A percentile compares a stretch with the other conserved stretches of the same genome.
These are phyloP conservation scores for Apaloderma vittatum DNA, from an alignment of 2,113 vertebrate species.

Conservation along the genomic window DNA sequence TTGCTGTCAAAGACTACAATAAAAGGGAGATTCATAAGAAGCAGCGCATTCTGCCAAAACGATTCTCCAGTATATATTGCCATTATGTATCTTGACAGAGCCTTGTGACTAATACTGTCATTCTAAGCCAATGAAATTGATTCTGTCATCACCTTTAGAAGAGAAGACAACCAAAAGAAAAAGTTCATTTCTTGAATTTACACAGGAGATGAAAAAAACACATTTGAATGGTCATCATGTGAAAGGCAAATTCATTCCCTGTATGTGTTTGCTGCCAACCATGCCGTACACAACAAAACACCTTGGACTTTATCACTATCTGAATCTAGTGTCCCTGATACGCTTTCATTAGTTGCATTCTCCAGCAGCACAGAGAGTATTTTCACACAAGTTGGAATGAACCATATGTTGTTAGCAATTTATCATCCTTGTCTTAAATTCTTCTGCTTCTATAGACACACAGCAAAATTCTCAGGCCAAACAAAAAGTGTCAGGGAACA, in stretches of 20 bases:
- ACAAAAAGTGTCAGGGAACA: conserved; percentile 30
- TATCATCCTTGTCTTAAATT: conserved; percentile 62
- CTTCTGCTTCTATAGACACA: conserved; percentile 32
- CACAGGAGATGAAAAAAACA: not conserved
- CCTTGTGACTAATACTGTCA: conserved; percentile 58
- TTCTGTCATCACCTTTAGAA: conserved; percentile 57
- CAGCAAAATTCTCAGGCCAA: conserved; percentile 16
- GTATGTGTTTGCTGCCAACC: not conserved
- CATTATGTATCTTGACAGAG: conserved; percentile 56
- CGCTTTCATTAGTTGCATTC: conserved; percentile 14
- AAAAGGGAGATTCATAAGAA: conserved; percentile 21
- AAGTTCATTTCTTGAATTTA: conserved; percentile 46
- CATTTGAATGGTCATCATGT: not conserved
- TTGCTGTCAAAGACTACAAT: conserved; percentile 37
- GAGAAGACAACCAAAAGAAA: conserved; percentile 24
- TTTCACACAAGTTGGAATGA: conserved; percentile 50
- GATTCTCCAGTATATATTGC: conserved; percentile 17
- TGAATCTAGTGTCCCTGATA: not conserved
- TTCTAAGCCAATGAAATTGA: conserved; percentile 65
- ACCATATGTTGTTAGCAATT: conserved; percentile 49
- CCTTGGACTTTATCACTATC: not conserved
- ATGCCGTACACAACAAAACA: not conserved
- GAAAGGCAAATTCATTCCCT: conserved; percentile 2
- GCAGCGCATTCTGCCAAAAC: not conserved
- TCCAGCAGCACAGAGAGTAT: conserved; percentile 37